Conservation (phyloP, 2,888 invertebrate species). For the Tachina fera region DNA sequence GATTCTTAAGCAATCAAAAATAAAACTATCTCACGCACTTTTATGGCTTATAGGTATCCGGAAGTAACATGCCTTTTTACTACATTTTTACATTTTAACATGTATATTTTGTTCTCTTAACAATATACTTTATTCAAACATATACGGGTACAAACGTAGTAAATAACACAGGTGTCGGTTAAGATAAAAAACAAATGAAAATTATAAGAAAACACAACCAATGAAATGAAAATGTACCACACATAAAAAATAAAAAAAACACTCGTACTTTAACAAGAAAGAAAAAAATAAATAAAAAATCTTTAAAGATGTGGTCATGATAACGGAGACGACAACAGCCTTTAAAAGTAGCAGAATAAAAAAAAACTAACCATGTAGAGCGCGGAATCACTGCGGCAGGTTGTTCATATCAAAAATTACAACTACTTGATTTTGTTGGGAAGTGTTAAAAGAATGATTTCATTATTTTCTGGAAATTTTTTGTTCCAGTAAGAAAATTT, state of each 20-base stretch:
- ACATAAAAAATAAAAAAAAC: conserved; percentile 49
- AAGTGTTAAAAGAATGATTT: background rate
- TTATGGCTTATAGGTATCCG: conserved; percentile 62
- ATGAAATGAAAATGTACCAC: conserved; percentile 70
- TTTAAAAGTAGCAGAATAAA: conserved; percentile 19
- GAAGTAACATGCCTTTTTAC: conserved; percentile 62
- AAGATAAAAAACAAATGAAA: conserved; percentile 68
- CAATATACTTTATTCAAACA: conserved; percentile 52
- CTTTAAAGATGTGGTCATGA: conserved; percentile 53
- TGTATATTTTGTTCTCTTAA: conserved; percentile 47
- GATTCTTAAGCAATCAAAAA: background rate
- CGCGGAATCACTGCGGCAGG: conserved; percentile 53
- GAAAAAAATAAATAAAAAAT: conserved; percentile 2
- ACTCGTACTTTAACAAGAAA: conserved; percentile 1
- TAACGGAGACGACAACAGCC: conserved; percentile 38
- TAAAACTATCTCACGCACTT: conserved; percentile 66
- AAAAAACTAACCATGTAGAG: conserved; percentile 18
- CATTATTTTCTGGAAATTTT: background rate
- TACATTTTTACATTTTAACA: conserved; percentile 33
- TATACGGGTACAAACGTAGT: background rate
- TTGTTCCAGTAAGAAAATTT: too few species aligned
- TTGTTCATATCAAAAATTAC: conserved; percentile 50
- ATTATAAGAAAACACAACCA: conserved; percentile 57
- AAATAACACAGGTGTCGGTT: conserved; percentile 68
- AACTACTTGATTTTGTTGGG: conserved; percentile 11